These are phyloP conservation scores for Galemys pyrenaicus DNA, from an alignment of 2,113 vertebrate species.

Conservation along the genomic window DNA sequence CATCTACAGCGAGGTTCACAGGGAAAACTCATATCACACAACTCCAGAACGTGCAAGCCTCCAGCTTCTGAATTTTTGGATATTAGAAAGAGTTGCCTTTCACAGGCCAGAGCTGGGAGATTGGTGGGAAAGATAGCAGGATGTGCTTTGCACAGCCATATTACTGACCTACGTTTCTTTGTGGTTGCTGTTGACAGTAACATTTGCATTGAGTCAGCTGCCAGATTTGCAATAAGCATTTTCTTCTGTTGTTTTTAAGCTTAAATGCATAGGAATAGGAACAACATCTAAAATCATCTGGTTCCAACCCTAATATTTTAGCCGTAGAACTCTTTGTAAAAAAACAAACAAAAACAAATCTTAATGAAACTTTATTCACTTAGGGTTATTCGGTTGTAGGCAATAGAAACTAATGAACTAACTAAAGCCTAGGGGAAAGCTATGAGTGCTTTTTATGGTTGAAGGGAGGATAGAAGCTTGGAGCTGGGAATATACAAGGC, in stretches of 20 bases:
- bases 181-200: conserved; percentile 17
- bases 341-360: background rate
- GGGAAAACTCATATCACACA: background rate
- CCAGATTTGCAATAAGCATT: background rate
- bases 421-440: background rate
- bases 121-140: background rate
- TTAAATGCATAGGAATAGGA: conserved; percentile 17
- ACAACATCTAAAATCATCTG: background rate
- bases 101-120: background rate
- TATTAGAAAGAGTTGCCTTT: conserved; percentile 2
- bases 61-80: background rate
- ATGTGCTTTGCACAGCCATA: background rate
- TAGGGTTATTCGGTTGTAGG: background rate
- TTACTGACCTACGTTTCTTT: conserved; percentile 29
- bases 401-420: conserved; percentile 28
- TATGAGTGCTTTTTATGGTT: background rate
- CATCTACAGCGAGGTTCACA: background rate
- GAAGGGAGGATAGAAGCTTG: background rate
- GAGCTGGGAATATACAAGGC: background rate
- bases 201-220: background rate
- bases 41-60: background rate
- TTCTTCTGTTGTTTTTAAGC: conserved; percentile 36
- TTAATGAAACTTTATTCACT: background rate
- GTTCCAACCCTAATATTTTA: conserved; percentile 33
- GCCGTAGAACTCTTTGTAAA: background rate